Evolutionary conservation across 1,140 invertebrate genomes (phyloP), one percentile per base, ranked within the genome.

Genomic region (Heliconius melpomene): DNA sequence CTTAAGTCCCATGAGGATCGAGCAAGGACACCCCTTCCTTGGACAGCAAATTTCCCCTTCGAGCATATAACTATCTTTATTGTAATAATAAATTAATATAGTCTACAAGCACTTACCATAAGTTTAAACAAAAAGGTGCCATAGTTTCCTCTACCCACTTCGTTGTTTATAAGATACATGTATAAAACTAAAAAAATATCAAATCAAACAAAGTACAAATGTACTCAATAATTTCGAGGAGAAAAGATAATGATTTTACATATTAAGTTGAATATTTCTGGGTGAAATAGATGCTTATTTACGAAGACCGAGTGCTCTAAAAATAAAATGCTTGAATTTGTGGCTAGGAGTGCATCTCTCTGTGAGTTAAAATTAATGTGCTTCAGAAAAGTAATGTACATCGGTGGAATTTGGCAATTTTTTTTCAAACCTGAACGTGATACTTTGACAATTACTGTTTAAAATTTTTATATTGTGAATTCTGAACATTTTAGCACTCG

Each of bases 251-350:
- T 76, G 38, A 54, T 29, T 38, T 66, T 26, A 76, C 75, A 66
- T 70, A 46, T 60, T 40, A 66, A 76, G 75, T 26, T 66, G 38
- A 76, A 70, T 71, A 77, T 77, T 66, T 60, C 26, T 70, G n/a
- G 11, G 75, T 38, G 23, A 71, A 70, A 77, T 77, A 77, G 38
- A 52, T n/a, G 75, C 75, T 71, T 60, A 71, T 77, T 77, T 77
- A 50, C 38, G 23, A 40, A 70, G 46, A 77, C 60, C 60, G 40
- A 77, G 75, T 77, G 60, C 75, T 71, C 60, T 32, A 29, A 71
- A 77, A 77, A 77, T 77, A 77, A 77, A 77, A 77, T 70, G 23
- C 75, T 77, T 77, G 13, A 77, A 77, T 20, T 66, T 38, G 73
- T 57, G 66, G 60, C 60, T 1, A 70, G 57, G 38, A 77, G 70